A percentile compares a stretch with the other conserved stretches of the same genome.
phyloP scores from a whole-genome alignment of 1,140 invertebrate genomes.

The Cataglyphis hispanica region DNA sequence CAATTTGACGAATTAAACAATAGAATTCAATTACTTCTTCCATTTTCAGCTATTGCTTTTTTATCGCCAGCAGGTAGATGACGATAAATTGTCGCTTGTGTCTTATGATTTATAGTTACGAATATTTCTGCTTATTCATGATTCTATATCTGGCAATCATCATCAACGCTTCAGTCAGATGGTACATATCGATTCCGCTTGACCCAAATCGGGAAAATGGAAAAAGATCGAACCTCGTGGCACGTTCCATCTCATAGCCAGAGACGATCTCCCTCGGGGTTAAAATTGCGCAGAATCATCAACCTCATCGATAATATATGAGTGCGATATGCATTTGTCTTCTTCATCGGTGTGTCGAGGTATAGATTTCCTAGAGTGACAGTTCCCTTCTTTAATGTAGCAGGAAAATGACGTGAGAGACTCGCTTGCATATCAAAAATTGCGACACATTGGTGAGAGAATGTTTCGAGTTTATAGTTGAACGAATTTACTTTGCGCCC shows the following conservation, averaged over 20 bases:
- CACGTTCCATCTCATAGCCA: conserved; percentile 12
- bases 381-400: background rate
- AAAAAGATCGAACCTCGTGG: conserved; percentile 32
- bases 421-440: background rate
- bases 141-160: background rate
- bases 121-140: conserved; percentile 5
- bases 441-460: conserved; percentile 8
- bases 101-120: conserved; percentile 35
- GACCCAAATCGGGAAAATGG: conserved; percentile 47
- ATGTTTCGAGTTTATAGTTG: background rate
- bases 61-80: conserved; percentile 9
- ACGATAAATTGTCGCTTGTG: background rate
- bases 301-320: background rate
- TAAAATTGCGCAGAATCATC: conserved; percentile 56
- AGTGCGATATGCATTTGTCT: background rate
- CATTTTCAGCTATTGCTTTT: background rate
- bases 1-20: conserved; percentile 13
- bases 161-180: conserved; percentile 37
- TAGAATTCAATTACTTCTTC: conserved; percentile 30
- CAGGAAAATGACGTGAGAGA: background rate
- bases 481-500: conserved; percentile 13
- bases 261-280: conserved; percentile 34
- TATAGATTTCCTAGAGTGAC: background rate
- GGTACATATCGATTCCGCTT: conserved; percentile 56
- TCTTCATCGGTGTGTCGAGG: background rate